These are phyloP conservation scores for Ectropis grisescens DNA, from an alignment of 1,140 invertebrate species.

Conservation along the genomic window DNA sequence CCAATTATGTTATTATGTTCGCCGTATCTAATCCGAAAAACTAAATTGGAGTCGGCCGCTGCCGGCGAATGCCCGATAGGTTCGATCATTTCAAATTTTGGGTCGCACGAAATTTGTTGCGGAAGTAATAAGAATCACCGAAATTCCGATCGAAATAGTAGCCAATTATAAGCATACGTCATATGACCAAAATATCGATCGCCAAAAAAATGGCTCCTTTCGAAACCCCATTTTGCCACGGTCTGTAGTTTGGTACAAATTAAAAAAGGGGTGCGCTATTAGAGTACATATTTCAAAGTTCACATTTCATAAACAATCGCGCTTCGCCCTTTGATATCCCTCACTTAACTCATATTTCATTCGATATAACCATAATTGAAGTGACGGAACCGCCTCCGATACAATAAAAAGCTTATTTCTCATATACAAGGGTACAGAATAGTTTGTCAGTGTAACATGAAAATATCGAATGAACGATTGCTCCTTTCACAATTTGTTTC, in stretches of 20 bases:
- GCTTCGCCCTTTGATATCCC: conserved; percentile 62
- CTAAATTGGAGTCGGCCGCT: conserved; percentile 66
- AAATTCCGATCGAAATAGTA: conserved; percentile 42
- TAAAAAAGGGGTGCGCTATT: conserved; percentile 56
- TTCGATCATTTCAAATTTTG: conserved; percentile 65
- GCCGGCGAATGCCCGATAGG: conserved; percentile 62
- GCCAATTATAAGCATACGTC: conserved; percentile 48
- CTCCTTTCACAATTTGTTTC: conserved; percentile 68
- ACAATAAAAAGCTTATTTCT: conserved; percentile 42
- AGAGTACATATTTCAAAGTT: conserved; percentile 58
- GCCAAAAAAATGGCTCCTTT: conserved; percentile 30
- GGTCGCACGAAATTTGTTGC: conserved; percentile 68
- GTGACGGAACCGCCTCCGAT: conserved; percentile 27
- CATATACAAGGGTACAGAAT: conserved; percentile 39
- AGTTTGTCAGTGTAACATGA: conserved; percentile 25
- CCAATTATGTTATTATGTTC: conserved; percentile 70
- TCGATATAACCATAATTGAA: conserved; percentile 66
- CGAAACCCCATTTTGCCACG: conserved; percentile 45
- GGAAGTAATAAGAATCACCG: conserved; percentile 69
- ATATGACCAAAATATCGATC: conserved; percentile 30
- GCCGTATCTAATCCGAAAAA: conserved; percentile 69
- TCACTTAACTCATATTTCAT: conserved; percentile 68
- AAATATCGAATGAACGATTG: conserved; percentile 54
- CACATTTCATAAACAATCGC: conserved; percentile 58
- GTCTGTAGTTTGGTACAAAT: conserved; percentile 60